Base-by-base conservation (phyloP, 1,140 invertebrate species). In the Caenorhabditis elegans region DNA sequence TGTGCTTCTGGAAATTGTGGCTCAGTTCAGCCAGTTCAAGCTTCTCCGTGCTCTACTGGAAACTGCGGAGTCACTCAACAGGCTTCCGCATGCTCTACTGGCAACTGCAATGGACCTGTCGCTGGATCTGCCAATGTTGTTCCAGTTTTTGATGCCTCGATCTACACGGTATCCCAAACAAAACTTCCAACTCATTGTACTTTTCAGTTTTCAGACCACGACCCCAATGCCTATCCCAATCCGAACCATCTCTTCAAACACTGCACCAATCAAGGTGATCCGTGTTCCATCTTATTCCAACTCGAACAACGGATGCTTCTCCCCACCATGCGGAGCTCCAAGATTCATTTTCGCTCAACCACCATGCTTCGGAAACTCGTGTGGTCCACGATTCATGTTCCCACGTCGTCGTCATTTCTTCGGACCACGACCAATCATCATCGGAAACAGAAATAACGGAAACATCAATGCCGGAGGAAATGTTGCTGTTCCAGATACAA, bases 401-500 rank as follows among this genome's bases (percentile, higher is more conserved):
- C 60, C 60, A 70, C 60, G 60, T 13, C 60, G 60, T 70, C 60
- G 60, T 36, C 55, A 65, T 70, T 70, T 70, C 60, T 70, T 70
- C 60, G 60, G 60, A 39, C 60, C 11, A 39, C 17, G 60, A 39
- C 60, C 60, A 70, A 36, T 70, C 10, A 39, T 70, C n/a, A 70
- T 70, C 43, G 60, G 60, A 70, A 70, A 70, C n/a, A 70, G 34
- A 36, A 39, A 36, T n/a, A 70, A 70, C 10, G 34, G 53, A 60
- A 60, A 60, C 19, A 15, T 28, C 31, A 6, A 31, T 3, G 34
- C 31, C n/a, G 28, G 34, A 22, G 60, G 60, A 39, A 70, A 70
- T n/a, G 22, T 70, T 70, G 60, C 60, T 6, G 39, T 70, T 22
- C 60, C 60, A 70, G 60, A 70, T 43, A 70, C 34, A 4, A 70